Percentiles rank a stretch among this genome's conserved stretches.
Conservation (phyloP, 2,113 vertebrate genomes). For the Falcunculus frontatus region DNA sequence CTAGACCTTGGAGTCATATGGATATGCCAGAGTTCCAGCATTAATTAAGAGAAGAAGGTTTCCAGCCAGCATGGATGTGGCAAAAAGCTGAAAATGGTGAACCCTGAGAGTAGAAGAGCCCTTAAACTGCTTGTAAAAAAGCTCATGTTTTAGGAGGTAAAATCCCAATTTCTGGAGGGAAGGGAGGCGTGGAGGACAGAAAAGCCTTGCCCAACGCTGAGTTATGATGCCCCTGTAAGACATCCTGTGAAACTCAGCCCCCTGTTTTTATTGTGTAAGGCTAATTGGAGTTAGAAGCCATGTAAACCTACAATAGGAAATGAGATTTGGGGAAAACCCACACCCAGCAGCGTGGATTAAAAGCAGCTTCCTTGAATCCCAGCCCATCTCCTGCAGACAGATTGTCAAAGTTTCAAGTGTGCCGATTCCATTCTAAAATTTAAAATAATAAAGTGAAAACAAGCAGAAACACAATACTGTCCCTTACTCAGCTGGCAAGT, state of each 20-base stretch:
- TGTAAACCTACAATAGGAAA: neutral
- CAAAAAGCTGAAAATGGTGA: neutral
- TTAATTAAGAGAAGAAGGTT: slow-evolving; percentile 16
- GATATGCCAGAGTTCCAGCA: neutral
- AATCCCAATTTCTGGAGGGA: neutral
- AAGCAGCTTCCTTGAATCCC: neutral
- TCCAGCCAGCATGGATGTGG: neutral
- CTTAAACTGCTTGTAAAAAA: neutral
- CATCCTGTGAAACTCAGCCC: neutral
- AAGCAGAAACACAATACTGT: neutral
- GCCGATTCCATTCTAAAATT: neutral
- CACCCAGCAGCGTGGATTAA: neutral
- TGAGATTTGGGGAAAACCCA: neutral
- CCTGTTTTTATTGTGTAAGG: neutral
- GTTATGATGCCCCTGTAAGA: neutral
- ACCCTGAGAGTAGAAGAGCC: neutral
- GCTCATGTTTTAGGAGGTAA: neutral
- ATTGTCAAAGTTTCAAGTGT: neutral
- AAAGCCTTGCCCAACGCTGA: neutral
- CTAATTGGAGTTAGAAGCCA: neutral
- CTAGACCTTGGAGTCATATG: neutral
- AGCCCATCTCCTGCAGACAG: neutral
- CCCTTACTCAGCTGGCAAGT: neutral
- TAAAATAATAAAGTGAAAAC: neutral
- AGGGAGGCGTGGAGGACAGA: neutral